A percentile compares a stretch with the other conserved stretches of the same genome.
phyloP scores from a whole-genome alignment of 2,797 vertebrate genomes.

The Pantherophis alleghaniensis region DNA sequence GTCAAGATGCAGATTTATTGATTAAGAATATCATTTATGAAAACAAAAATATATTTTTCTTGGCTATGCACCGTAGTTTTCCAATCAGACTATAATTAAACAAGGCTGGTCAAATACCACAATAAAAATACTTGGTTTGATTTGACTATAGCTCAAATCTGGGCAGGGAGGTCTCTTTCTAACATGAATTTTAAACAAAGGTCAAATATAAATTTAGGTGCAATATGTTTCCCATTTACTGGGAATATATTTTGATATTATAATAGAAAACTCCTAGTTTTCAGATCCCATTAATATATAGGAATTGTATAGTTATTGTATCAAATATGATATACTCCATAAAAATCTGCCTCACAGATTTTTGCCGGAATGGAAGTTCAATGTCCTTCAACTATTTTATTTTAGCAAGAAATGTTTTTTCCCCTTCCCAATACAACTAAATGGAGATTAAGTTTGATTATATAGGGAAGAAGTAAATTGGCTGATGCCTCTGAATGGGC shows the following conservation, averaged over 20 bases:
- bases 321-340: not conserved
- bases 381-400: not conserved
- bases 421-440: not conserved
- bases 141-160: not conserved
- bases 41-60: not conserved
- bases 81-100: not conserved
- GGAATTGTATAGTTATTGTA: not conserved
- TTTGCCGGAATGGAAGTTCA: not conserved
- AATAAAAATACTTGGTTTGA: not conserved
- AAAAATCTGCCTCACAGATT: not conserved
- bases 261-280: not conserved
- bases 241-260: not conserved
- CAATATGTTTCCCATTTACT: not conserved
- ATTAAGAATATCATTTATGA: not conserved
- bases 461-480: not conserved
- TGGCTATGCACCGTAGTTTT: not conserved
- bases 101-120: not conserved
- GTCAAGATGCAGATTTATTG: not conserved
- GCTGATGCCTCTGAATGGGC: not conserved
- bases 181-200: not conserved
- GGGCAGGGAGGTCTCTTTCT: not conserved
- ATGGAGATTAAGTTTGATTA: not conserved
- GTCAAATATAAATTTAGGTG: constrained; percentile 17
- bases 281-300: not conserved
- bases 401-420: not conserved